Evolutionary conservation across 2,113 vertebrate species (phyloP).

Genomic region (Thalassarche chlororhynchos): DNA sequence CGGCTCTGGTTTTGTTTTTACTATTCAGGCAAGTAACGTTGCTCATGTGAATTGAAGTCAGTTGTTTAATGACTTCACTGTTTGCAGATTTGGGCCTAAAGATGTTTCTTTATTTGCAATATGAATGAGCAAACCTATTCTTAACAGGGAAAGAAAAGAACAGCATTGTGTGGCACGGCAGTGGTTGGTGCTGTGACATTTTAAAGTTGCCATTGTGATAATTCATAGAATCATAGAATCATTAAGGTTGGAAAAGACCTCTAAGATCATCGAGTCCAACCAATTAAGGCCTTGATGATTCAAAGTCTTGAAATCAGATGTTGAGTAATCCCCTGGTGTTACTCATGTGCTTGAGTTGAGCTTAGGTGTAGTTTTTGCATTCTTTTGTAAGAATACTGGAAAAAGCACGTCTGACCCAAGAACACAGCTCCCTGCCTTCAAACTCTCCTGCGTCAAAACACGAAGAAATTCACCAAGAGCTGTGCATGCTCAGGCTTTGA

Average conservation of each 20-base stretch:
- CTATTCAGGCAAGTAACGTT: background rate
- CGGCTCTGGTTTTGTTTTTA: background rate
- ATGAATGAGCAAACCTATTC: conserved; percentile 14
- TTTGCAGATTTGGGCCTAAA: background rate
- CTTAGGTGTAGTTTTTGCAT: conserved; percentile 5
- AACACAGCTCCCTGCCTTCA: background rate
- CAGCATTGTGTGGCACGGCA: background rate
- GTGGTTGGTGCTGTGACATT: conserved; percentile 15
- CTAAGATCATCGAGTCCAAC: too few species aligned
- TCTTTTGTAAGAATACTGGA: background rate
- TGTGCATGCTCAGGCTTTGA: background rate
- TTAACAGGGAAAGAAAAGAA: background rate
- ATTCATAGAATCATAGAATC: background rate
- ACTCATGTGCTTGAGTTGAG: conserved; percentile 22
- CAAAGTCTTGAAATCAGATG: conserved; percentile 42
- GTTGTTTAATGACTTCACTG: conserved; percentile 3
- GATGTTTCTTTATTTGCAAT: conserved; percentile 20
- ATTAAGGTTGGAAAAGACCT: too few species aligned
- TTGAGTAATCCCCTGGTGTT: conserved; percentile 33
- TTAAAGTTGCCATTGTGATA: background rate
- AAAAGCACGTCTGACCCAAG: background rate
- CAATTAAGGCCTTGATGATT: conserved; percentile 7
- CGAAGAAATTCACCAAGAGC: background rate
- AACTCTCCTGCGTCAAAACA: background rate
- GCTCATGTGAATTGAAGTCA: background rate